A percentile compares a stretch with the other conserved stretches of the same genome.
Conservation (phyloP, 2,113 vertebrate genomes). For the Nothobranchius furzeri region DNA sequence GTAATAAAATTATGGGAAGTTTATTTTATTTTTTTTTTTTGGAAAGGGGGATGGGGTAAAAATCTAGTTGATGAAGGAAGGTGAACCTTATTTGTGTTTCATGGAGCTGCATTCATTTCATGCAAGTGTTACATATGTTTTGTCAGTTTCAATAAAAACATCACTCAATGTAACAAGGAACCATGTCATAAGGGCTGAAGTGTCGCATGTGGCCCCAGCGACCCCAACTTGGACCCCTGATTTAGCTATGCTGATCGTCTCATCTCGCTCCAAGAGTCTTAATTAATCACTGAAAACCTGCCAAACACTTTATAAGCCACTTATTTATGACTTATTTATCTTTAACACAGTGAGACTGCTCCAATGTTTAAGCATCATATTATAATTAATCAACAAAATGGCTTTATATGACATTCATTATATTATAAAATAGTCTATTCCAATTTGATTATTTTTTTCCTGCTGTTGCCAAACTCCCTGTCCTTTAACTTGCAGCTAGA, state of each 20-base stretch:
- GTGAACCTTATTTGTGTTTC: too few relatives aligned
- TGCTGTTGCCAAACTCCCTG: constrained; percentile 26
- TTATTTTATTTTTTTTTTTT: too few relatives aligned
- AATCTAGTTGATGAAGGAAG: too few relatives aligned
- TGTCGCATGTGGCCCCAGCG: too few relatives aligned
- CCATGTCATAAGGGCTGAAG: too few relatives aligned
- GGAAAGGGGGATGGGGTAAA: too few relatives aligned
- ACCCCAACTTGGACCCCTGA: too few relatives aligned
- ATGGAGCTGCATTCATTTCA: too few relatives aligned
- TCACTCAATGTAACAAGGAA: too few relatives aligned
- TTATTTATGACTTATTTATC: constrained; percentile 21
- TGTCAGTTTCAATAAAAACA: too few relatives aligned
- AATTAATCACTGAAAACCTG: constrained; percentile 22
- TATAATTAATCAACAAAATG: constrained; percentile 38
- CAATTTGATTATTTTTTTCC: constrained; percentile 24
- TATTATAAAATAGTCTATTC: constrained; percentile 36
- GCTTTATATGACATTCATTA: constrained; percentile 45
- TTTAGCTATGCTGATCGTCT: neutral
- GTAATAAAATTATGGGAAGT: too few relatives aligned
- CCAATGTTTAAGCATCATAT: neutral
- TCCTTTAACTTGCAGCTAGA: constrained; percentile 31
- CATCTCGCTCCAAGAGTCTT: constrained; percentile 1
- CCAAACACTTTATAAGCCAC: neutral
- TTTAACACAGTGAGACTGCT: constrained; percentile 27
- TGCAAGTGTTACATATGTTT: too few relatives aligned